A percentile compares a stretch with the other conserved stretches of the same genome.
Evolutionary conservation across 2,888 invertebrate genomes (phyloP).

Genomic region (Heliconius erato): DNA sequence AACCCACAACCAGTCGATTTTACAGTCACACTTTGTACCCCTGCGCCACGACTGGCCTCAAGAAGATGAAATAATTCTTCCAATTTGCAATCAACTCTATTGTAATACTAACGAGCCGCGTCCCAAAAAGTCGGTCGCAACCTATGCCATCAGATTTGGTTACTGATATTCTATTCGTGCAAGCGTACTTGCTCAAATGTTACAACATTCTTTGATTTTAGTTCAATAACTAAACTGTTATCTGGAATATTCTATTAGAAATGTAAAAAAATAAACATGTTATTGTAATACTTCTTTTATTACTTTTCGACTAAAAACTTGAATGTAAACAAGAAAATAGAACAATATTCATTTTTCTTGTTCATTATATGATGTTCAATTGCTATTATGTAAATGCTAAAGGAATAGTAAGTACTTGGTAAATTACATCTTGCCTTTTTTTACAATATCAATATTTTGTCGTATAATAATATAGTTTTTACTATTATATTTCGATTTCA

Average conservation of each 20-base stretch:
- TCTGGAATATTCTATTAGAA: not conserved
- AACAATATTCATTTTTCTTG: not conserved
- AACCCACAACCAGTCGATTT: too few relatives aligned
- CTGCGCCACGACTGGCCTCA: too few relatives aligned
- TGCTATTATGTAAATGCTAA: conserved; percentile 4
- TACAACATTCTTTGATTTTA: not conserved
- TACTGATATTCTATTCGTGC: conserved; percentile 23
- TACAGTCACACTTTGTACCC: too few relatives aligned
- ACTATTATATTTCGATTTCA: not conserved
- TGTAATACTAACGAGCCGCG: conserved; percentile 40
- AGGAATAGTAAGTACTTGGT: not conserved
- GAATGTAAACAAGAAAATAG: conserved; percentile 10
- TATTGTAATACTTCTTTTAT: not conserved
- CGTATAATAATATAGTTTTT: not conserved
- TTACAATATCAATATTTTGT: not conserved
- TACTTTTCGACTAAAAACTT: not conserved
- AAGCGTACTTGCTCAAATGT: not conserved
- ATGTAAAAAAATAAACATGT: not conserved
- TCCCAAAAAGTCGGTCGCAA: conserved; percentile 48
- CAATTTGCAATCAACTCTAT: conserved; percentile 28
- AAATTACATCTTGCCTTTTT: not conserved
- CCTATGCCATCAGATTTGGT: conserved; percentile 41
- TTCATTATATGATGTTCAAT: not conserved
- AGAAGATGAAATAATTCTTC: conserved; percentile 16
- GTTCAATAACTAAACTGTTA: not conserved